Percentiles rank a stretch among this genome's conserved stretches.
phyloP scores from a whole-genome alignment of 2,888 invertebrate species.

The Bhutanitis thaidina region DNA sequence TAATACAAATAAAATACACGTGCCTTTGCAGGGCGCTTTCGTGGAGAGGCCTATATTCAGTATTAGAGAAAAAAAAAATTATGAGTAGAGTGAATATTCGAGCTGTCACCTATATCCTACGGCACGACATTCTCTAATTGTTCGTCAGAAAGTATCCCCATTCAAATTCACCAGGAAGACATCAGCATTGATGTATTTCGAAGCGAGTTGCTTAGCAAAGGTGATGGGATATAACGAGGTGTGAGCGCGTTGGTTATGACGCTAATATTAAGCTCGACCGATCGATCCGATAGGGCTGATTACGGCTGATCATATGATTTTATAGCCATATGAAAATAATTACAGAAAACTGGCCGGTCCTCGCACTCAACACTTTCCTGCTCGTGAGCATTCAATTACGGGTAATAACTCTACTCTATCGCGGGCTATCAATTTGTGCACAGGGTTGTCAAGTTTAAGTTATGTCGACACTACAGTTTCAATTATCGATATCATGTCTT shows the following conservation, averaged over 20 bases:
- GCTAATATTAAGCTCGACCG: conserved; percentile 11
- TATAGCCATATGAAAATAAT: conserved; percentile 49
- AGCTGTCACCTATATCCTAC: no score
- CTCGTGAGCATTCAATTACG: conserved; percentile 67
- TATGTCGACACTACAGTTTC: conserved; percentile 7
- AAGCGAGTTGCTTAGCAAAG: no score
- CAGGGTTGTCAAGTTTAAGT: conserved; percentile 32
- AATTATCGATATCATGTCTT: conserved; percentile 23
- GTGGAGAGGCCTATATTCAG: no score
- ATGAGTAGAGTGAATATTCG: no score
- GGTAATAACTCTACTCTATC: conserved; percentile 55
- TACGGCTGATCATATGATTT: conserved; percentile 42
- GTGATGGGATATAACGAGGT: conserved; percentile 7
- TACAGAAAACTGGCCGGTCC: conserved; percentile 39
- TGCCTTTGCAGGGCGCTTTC: no score
- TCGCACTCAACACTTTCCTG: conserved; percentile 37
- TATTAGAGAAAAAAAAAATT: no score
- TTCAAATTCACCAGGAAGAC: no score
- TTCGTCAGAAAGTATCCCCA: no score
- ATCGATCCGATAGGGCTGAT: conserved; percentile 46
- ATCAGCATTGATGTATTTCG: no score
- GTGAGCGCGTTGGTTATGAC: conserved; percentile 7
- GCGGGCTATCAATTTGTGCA: conserved; percentile 63
- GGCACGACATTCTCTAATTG: no score
- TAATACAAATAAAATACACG: no score